Evolutionary conservation across 2,797 vertebrate species (phyloP).

Genomic region (Strix occidentalis): DNA sequence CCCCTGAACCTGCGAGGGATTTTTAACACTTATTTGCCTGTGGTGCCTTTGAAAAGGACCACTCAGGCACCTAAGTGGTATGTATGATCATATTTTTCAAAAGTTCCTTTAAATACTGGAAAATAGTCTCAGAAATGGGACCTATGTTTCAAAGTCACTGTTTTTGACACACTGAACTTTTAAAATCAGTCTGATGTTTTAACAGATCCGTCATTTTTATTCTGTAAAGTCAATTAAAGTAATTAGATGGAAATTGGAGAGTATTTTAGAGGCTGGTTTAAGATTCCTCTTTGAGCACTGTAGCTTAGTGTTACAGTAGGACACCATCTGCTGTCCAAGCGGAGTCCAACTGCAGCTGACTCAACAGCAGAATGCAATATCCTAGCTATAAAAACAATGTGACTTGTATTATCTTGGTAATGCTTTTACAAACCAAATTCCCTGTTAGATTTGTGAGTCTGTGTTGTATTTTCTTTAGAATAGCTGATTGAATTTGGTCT

Average conservation of each 20-base stretch:
- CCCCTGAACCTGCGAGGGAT: neutral
- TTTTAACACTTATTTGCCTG: neutral
- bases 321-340: slow-evolving; percentile 69
- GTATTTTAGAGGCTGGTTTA: slow-evolving; percentile 36
- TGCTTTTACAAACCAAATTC: neutral
- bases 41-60: neutral
- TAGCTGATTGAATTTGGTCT: neutral
- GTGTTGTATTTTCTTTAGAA: neutral
- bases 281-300: neutral
- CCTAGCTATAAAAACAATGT: neutral
- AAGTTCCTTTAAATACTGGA: neutral
- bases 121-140: neutral
- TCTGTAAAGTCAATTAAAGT: slow-evolving; percentile 18
- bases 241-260: slow-evolving; percentile 33
- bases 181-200: neutral
- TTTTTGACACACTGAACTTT: neutral
- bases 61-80: neutral
- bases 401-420: neutral
- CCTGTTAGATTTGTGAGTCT: neutral
- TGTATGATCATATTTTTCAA: neutral
- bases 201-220: slow-evolving; percentile 21
- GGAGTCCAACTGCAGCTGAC: neutral
- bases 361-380: neutral
- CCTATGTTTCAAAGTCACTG: neutral
- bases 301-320: slow-evolving; percentile 50